Conservation (phyloP, 2,888 invertebrate genomes). For the Lasiommata megera region DNA sequence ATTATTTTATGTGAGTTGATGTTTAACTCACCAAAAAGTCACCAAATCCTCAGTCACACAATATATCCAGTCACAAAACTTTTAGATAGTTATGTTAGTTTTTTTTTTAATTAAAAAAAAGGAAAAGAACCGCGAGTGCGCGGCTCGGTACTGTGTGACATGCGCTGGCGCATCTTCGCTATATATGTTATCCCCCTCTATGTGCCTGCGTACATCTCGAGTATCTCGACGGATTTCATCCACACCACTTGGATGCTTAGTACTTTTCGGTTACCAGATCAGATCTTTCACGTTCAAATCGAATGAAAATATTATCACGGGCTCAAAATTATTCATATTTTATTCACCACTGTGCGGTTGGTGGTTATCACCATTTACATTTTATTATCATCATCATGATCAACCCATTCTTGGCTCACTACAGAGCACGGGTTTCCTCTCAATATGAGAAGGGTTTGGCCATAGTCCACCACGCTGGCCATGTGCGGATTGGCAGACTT, state of each 20-base stretch:
- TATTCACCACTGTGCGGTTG: too few species aligned
- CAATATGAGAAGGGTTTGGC: too few species aligned
- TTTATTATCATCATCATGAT: too few species aligned
- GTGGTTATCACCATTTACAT: too few species aligned
- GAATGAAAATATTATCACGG: too few species aligned
- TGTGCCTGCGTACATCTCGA: slow-evolving; percentile 29
- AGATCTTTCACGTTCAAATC: too few species aligned
- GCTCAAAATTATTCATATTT: too few species aligned
- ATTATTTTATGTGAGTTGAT: background rate
- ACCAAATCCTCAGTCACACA: slow-evolving; percentile 21
- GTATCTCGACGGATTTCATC: background rate
- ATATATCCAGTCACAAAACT: slow-evolving; percentile 21
- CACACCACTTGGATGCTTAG: background rate
- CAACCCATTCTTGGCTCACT: too few species aligned
- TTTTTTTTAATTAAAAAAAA: slow-evolving; percentile 16
- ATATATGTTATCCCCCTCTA: slow-evolving; percentile 61
- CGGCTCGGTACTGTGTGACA: slow-evolving; percentile 45
- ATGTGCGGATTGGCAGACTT: too few species aligned
- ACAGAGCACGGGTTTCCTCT: too few species aligned
- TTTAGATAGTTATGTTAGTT: slow-evolving; percentile 2
- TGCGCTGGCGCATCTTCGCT: slow-evolving; percentile 51
- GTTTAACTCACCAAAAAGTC: slow-evolving; percentile 23
- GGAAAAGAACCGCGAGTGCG: slow-evolving; percentile 33
- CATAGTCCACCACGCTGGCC: too few species aligned
- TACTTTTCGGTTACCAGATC: too few species aligned